These are phyloP conservation scores for Notarius lentiginosus DNA, from an alignment of 2,113 vertebrate species.

Conservation along the genomic window DNA sequence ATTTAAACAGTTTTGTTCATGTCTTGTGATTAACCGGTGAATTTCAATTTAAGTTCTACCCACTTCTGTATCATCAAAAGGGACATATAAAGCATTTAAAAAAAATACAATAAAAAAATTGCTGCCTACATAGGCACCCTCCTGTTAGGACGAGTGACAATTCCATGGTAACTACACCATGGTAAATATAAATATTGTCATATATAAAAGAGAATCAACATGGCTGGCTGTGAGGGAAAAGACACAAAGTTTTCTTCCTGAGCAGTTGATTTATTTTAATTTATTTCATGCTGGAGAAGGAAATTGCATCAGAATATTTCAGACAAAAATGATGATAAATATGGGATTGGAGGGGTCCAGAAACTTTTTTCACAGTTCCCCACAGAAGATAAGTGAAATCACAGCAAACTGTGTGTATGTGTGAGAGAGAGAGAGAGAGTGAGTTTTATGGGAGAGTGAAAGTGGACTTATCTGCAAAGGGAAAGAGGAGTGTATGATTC, in stretches of 20 bases:
- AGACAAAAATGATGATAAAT: neutral
- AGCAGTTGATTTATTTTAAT: constrained; percentile 5
- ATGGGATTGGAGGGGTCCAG: neutral
- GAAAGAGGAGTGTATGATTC: neutral
- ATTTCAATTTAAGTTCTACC: too few relatives aligned
- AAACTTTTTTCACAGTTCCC: neutral
- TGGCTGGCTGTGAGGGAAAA: neutral
- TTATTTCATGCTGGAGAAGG: neutral
- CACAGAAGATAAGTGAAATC: constrained; percentile 10
- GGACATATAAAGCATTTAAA: too few relatives aligned
- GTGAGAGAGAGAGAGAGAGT: too few relatives aligned
- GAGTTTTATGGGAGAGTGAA: neutral
- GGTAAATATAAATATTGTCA: neutral
- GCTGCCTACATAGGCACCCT: neutral
- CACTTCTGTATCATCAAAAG: too few relatives aligned
- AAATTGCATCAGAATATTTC: constrained; percentile 19
- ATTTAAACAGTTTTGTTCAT: too few relatives aligned
- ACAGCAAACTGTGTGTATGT: constrained; percentile 1
- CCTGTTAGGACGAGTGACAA: neutral
- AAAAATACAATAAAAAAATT: too few relatives aligned
- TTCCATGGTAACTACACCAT: neutral
- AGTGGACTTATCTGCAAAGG: constrained; percentile 9
- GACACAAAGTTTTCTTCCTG: neutral
- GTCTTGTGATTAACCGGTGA: too few relatives aligned
- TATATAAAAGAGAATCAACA: neutral